phyloP scores from a whole-genome alignment of 2,113 vertebrate genomes.

The Sorex araneus region DNA sequence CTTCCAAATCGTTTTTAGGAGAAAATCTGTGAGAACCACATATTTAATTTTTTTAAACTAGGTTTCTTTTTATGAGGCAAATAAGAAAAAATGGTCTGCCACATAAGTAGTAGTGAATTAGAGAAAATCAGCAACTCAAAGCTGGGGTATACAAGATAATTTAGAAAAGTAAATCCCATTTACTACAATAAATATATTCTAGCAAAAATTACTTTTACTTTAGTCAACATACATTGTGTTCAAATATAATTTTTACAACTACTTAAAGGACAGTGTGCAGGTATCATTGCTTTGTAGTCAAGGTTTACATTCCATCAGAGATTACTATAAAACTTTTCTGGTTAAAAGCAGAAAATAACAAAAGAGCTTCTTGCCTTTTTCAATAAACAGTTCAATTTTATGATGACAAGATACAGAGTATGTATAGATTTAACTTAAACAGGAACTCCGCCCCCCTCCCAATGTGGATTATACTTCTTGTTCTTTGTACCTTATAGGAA shows the following conservation, averaged over 20 bases:
- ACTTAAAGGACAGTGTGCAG: slow-evolving; percentile 47
- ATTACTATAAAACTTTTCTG: slow-evolving; percentile 78
- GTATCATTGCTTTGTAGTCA: slow-evolving; percentile 62
- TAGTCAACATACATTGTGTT: slow-evolving; percentile 41
- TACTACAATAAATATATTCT: slow-evolving; percentile 13
- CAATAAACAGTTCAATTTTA: slow-evolving; percentile 85
- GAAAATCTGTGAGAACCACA: slow-evolving; percentile 28
- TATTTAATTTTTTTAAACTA: slow-evolving; percentile 38
- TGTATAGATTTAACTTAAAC: slow-evolving; percentile 84
- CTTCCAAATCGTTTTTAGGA: slow-evolving; percentile 12
- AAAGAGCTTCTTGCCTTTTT: slow-evolving; percentile 79
- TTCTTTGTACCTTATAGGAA: slow-evolving; percentile 65
- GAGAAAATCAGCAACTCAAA: background rate
- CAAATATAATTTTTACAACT: slow-evolving; percentile 59
- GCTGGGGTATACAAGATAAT: background rate
- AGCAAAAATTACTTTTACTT: slow-evolving; percentile 67
- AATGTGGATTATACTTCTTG: slow-evolving; percentile 73
- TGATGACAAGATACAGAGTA: slow-evolving; percentile 83
- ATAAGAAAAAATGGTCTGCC: background rate
- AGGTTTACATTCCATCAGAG: slow-evolving; percentile 81
- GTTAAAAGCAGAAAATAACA: slow-evolving; percentile 77
- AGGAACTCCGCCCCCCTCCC: slow-evolving; percentile 76
- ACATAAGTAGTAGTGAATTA: background rate
- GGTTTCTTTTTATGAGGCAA: slow-evolving; percentile 28
- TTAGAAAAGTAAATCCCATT: slow-evolving; percentile 21